Base-by-base conservation (phyloP, 2,888 invertebrate genomes). In the Erpobdella octoculata region DNA sequence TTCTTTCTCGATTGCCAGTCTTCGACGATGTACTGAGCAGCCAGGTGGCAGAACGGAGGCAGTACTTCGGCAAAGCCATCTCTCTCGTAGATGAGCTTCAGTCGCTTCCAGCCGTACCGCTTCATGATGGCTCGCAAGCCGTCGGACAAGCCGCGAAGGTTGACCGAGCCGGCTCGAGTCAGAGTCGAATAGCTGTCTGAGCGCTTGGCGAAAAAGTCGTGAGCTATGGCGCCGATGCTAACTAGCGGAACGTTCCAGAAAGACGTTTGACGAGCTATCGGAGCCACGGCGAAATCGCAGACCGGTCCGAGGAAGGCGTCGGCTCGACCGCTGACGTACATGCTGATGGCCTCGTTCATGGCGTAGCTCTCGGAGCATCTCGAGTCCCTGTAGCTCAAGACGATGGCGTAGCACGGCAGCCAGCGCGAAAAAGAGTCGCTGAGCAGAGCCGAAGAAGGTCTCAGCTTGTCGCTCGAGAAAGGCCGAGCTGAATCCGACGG, bases 231-330 rank as follows among this genome's bases (percentile, higher is more conserved):
- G 0, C 82, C 82, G 0, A 81, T 78, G 9, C 93, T 92, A 77
- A 93, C 91, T 78, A 93, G 90, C 0, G 93, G 92, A 0, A 90
- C 89, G 81, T 92, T 91, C 93, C 93, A 93, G 81, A 91, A 77
- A 6, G 91, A 90, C 0, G 91, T 91, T 71, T 93, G 86, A 72
- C 92, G 86, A 3, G 92, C 92, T 1, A 93, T 92, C 0, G 93
- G 92, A 79, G 93, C 93, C 77, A 93, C 82, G 2, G 92, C 92
- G 61, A 91, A 82, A 72, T 81, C 81, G 73, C 81, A 82, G 1
- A 79, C 77, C 0, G 82, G 82, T 0, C 82, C 82, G 36, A 82
- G 75, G 69, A 80, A 81, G 8, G 79, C 77, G 69, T 79, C 75
- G 5, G 78, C 76, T 5, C 74, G 65, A 1, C 73, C 71, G 12